phyloP scores from a whole-genome alignment of 2,888 invertebrate genomes.

The Aphidius colemani region DNA sequence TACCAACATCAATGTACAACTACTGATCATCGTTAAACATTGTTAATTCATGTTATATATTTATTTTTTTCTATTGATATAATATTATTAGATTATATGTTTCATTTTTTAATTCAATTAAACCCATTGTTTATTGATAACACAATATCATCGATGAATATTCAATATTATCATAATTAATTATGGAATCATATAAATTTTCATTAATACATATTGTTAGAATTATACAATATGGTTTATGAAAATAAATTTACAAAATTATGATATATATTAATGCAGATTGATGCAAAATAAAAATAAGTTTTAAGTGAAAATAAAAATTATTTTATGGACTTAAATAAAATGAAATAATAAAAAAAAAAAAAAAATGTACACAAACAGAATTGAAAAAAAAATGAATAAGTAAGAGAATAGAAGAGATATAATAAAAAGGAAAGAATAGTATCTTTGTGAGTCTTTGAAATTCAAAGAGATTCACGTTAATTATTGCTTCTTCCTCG shows the following conservation, averaged over 20 bases:
- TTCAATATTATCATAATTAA: neutral
- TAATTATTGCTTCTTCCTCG: constrained; percentile 24
- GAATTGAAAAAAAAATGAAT: neutral
- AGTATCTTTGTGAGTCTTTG: constrained; percentile 15
- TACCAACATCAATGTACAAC: neutral
- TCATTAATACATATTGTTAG: too few species aligned
- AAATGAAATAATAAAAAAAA: constrained; percentile 1
- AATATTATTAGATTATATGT: too few species aligned
- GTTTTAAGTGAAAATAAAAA: too few species aligned
- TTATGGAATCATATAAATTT: neutral
- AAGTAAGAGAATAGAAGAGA: neutral
- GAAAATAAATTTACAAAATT: neutral
- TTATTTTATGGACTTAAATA: neutral
- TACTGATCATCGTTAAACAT: neutral
- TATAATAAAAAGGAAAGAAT: constrained; percentile 3
- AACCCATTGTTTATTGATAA: neutral
- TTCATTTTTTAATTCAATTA: too few species aligned
- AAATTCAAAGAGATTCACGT: constrained; percentile 24
- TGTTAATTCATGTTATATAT: neutral
- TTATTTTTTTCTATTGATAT: too few species aligned
- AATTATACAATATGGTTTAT: neutral
- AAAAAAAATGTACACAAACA: neutral
- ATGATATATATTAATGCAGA: too few species aligned
- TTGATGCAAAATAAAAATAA: too few species aligned
- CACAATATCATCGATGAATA: neutral